These are phyloP conservation scores for Phymorhynchus buccinoides DNA, from an alignment of 1,140 invertebrate species.

Conservation along the genomic window DNA sequence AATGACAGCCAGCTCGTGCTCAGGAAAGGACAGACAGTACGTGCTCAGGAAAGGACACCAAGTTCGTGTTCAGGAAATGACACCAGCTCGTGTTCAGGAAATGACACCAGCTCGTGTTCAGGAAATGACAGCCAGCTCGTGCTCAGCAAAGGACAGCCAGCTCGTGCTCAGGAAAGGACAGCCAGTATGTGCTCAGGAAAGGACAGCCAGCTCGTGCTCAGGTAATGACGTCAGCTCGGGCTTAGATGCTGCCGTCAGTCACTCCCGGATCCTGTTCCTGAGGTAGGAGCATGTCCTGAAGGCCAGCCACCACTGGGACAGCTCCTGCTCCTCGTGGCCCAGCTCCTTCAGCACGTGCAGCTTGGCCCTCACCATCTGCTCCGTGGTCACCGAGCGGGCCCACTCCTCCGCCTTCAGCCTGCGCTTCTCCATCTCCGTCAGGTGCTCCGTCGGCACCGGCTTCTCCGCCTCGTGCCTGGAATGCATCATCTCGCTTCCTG, in stretches of 20 bases:
- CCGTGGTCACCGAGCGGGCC: slow-evolving; percentile 53
- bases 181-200: neutral
- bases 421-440: slow-evolving; percentile 60
- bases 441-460: slow-evolving; percentile 39
- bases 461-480: slow-evolving; percentile 14
- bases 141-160: too few relatives aligned
- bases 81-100: too few relatives aligned
- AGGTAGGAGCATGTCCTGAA: slow-evolving; percentile 56
- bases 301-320: slow-evolving; percentile 59
- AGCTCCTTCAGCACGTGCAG: slow-evolving; percentile 56
- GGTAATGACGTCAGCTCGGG: too few relatives aligned
- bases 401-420: slow-evolving; percentile 58
- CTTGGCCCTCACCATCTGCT: slow-evolving; percentile 54
- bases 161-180: too few relatives aligned
- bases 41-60: too few relatives aligned
- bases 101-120: too few relatives aligned
- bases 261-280: slow-evolving; percentile 11
- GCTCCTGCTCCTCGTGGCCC: slow-evolving; percentile 55
- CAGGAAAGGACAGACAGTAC: too few relatives aligned
- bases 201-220: too few relatives aligned
- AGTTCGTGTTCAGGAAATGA: too few relatives aligned
- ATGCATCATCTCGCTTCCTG: slow-evolving; percentile 29
- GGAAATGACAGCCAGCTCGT: too few relatives aligned
- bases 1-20: too few relatives aligned
- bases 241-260: neutral